Conservation (phyloP, 2,113 vertebrate species). For the Neoarius graeffei region DNA sequence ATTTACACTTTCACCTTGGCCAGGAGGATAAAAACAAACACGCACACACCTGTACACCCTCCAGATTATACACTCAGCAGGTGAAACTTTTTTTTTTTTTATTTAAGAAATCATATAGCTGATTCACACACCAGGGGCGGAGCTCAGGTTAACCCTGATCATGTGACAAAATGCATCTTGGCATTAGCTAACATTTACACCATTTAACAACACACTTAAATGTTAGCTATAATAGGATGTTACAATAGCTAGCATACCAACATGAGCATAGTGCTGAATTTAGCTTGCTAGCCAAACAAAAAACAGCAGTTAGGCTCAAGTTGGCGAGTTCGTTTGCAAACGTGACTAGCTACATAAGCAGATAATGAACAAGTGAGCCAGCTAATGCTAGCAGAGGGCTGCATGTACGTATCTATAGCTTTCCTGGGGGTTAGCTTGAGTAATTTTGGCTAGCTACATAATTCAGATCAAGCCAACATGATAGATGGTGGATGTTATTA, state of each 20-base stretch:
- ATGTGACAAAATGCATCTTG: neutral
- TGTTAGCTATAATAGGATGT: neutral
- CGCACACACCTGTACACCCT: neutral
- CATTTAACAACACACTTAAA: neutral
- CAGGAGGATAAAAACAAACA: neutral
- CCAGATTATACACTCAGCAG: slow-evolving; percentile 17
- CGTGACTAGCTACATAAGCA: neutral
- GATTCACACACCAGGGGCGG: neutral
- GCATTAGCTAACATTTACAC: neutral
- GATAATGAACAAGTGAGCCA: neutral
- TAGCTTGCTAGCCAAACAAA: neutral
- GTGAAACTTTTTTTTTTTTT: slow-evolving; percentile 11
- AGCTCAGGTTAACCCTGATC: neutral
- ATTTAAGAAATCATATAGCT: neutral
- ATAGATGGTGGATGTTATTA: neutral
- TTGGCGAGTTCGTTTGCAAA: neutral
- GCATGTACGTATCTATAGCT: neutral
- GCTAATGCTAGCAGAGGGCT: neutral
- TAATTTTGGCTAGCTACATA: neutral
- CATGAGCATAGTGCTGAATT: neutral
- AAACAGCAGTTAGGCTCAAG: neutral
- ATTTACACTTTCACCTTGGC: slow-evolving; percentile 21
- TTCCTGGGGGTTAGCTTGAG: neutral
- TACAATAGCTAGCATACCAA: neutral
- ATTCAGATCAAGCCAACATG: neutral